phyloP scores from a whole-genome alignment of 2,888 invertebrate genomes.

The Dasypolia templi region DNA sequence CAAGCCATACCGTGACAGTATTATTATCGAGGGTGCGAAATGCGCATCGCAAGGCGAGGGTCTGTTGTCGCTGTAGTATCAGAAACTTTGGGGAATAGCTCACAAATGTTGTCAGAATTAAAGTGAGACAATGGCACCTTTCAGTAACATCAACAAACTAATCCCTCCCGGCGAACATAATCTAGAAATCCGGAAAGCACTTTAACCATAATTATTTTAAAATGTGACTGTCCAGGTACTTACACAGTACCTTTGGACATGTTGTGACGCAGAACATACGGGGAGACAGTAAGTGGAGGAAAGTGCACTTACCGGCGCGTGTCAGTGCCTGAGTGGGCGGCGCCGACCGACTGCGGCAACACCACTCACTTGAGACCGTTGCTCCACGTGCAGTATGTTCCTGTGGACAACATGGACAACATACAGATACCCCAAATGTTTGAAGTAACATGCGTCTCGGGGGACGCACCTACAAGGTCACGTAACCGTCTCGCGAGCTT shows the following conservation, averaged over 20 bases:
- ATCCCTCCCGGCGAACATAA: not conserved
- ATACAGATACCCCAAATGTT: not conserved
- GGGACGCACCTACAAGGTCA: constrained; percentile 24
- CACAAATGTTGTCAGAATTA: not conserved
- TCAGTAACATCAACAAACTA: not conserved
- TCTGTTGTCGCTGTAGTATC: not conserved
- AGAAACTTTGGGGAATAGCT: not conserved
- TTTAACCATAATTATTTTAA: not conserved
- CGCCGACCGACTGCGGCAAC: not conserved
- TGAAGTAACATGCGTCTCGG: too few species aligned
- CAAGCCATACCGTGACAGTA: not conserved
- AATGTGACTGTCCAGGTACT: not conserved
- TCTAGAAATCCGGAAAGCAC: not conserved
- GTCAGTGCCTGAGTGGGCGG: not conserved
- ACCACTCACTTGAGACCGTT: not conserved
- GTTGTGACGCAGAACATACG: not conserved
- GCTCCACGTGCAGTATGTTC: not conserved
- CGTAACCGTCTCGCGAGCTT: not conserved
- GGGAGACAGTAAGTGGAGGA: not conserved
- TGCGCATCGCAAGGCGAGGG: not conserved
- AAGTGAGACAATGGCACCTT: not conserved
- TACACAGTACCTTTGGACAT: not conserved
- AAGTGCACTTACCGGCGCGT: constrained; percentile 4
- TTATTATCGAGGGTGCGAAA: not conserved
- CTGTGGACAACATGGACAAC: too few species aligned